Base-by-base conservation (phyloP, 2,797 vertebrate species). In the Muraenolepis orangiensis region DNA sequence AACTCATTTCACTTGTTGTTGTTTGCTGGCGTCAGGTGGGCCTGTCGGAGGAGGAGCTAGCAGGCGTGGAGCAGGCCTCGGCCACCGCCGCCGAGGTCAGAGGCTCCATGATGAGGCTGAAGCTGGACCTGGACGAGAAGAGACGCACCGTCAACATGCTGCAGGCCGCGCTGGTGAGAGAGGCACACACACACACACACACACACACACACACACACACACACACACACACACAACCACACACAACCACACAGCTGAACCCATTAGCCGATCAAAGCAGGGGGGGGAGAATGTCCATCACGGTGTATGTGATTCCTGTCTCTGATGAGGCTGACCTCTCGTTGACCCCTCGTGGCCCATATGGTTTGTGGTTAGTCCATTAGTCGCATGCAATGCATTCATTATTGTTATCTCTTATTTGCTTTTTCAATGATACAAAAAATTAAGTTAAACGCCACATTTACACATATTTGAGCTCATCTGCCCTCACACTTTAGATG, bases 51-150 rank as follows among this genome's bases (percentile, higher is more conserved):
- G 95, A 95, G 71, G 96, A 96, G 81, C 84, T 92, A 72, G 89
- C 82, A 0, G 92, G 90, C 0, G 88, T 92, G 8, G 96, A 96
- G 69, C 94, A 94, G 12, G 91, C 87, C 0, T 94, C 95, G 0
- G 96, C 94, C 74, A 93, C 95, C 1, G 95, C 96, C 0, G 94
- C 95, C 0, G 94, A 95, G 71, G 91, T 93, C 84, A 94, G 91
- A 0, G 82, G 91, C 20, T 95, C 94, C 72, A 91, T 95, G 90
- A 91, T 95, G 94, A 95, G 93, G 80, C 91, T 96, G 82, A 95
- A 93, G 82, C 87, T 98, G 90, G 96, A 98, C 85, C 90, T 97
- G 85, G 95, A 97, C 80, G 97, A 99, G 91, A 97, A 98, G 90
- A 95, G 92, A 73, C 93, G 93, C 81, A 93, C 94, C 0, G 79